phyloP scores from a whole-genome alignment of 92 coral and sea anemone species.

The Bergia puertoricense region DNA sequence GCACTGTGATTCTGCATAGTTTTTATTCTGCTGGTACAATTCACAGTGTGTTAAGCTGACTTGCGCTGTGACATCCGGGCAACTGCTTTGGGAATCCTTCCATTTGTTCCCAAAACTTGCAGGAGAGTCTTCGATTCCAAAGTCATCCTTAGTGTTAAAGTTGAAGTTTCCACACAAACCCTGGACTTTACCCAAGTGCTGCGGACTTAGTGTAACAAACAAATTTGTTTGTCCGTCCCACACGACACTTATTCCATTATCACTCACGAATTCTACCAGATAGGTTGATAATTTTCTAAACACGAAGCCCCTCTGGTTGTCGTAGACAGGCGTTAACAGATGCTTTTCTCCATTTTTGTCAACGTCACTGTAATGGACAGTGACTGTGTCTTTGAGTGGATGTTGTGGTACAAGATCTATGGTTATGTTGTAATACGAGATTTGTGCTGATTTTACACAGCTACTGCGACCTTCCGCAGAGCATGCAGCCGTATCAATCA shows the following conservation, averaged over 20 bases:
- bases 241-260: slow-evolving; percentile 58
- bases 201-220: slow-evolving; percentile 64
- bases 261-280: slow-evolving; percentile 62
- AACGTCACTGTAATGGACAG: slow-evolving; percentile 30
- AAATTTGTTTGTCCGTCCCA: slow-evolving; percentile 77
- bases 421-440: slow-evolving; percentile 63
- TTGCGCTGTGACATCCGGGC: slow-evolving; percentile 56
- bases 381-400: slow-evolving; percentile 59
- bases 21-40: slow-evolving; percentile 59
- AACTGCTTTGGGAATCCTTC: slow-evolving; percentile 53
- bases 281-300: slow-evolving; percentile 64
- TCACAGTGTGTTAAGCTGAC: slow-evolving; percentile 64
- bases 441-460: slow-evolving; percentile 79
- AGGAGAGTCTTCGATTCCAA: slow-evolving; percentile 65
- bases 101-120: slow-evolving; percentile 67
- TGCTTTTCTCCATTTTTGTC: slow-evolving; percentile 17
- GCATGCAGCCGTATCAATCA: slow-evolving; percentile 72
- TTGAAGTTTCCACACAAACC: slow-evolving; percentile 76
- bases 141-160: slow-evolving; percentile 69
- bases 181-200: slow-evolving; percentile 67
- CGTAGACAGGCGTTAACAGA: slow-evolving; percentile 56
- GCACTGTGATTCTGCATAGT: slow-evolving; percentile 59
- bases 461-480: slow-evolving; percentile 59
- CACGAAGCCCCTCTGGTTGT: slow-evolving; percentile 50
- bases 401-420: slow-evolving; percentile 58